These are phyloP conservation scores for Himantopus leucocephalus DNA, from an alignment of 2,113 vertebrate species.

Conservation along the genomic window DNA sequence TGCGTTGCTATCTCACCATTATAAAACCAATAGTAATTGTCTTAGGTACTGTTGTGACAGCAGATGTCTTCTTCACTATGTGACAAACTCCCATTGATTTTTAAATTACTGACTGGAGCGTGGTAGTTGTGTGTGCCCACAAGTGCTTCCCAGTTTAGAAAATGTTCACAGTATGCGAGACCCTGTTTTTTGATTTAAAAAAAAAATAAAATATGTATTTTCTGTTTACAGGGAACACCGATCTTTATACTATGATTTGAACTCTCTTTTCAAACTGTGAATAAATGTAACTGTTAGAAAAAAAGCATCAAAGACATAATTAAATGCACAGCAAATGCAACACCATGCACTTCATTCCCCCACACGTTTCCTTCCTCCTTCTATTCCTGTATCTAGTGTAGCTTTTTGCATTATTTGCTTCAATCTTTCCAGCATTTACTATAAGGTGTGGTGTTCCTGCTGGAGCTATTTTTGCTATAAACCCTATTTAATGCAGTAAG, in stretches of 20 bases:
- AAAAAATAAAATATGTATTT: not conserved
- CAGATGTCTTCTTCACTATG: not conserved
- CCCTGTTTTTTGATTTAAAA: not conserved
- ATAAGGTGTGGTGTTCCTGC: not conserved
- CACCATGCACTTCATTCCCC: fast-evolving
- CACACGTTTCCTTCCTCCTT: not conserved
- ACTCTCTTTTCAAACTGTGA: not conserved
- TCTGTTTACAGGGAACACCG: not conserved
- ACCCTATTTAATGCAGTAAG: not conserved
- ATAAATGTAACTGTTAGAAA: not conserved
- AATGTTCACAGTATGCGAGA: not conserved
- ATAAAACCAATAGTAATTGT: not conserved
- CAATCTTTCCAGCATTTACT: not conserved
- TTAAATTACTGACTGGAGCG: not conserved
- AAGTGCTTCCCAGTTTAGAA: not conserved
- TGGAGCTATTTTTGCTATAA: constrained; percentile 8
- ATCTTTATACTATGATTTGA: not conserved
- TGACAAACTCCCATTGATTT: not conserved
- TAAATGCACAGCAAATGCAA: not conserved
- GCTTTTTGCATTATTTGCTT: not conserved
- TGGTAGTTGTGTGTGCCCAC: not conserved
- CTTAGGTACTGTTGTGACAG: not conserved
- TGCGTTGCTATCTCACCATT: not conserved
- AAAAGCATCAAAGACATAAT: not conserved
- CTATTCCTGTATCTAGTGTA: not conserved